These are phyloP conservation scores for Plusia festucae DNA, from an alignment of 2,888 invertebrate genomes.

Conservation along the genomic window DNA sequence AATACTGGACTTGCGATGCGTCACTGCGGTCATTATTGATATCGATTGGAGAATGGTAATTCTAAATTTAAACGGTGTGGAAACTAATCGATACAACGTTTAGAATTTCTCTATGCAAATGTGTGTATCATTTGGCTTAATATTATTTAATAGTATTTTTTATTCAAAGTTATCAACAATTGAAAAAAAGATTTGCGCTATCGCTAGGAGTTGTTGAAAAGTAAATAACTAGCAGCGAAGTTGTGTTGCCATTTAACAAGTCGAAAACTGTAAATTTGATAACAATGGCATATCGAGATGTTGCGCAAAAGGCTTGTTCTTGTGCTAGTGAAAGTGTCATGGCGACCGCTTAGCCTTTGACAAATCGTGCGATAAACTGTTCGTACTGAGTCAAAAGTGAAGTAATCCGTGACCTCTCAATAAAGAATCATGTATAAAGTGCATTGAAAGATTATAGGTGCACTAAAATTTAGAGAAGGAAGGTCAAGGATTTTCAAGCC, in stretches of 20 bases:
- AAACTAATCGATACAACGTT: background rate
- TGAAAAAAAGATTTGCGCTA: no score
- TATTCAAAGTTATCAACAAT: no score
- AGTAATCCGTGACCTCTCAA: conserved; percentile 39
- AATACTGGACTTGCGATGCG: conserved; percentile 13
- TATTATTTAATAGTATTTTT: no score
- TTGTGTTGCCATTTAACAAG: conserved; percentile 49
- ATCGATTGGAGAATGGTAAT: conserved; percentile 17
- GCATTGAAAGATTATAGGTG: conserved; percentile 8
- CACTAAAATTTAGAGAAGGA: no score
- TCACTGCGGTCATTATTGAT: conserved; percentile 10
- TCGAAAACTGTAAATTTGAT: conserved; percentile 52
- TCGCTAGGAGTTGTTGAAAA: conserved; percentile 21
- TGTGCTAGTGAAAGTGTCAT: conserved; percentile 70
- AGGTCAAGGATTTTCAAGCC: no score
- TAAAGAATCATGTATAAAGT: conserved; percentile 17
- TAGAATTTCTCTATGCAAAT: conserved; percentile 14
- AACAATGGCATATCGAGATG: conserved; percentile 66
- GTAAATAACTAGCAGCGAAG: conserved; percentile 28
- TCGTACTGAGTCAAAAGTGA: conserved; percentile 37
- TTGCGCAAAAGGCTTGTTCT: conserved; percentile 66
- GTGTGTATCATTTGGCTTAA: no score
- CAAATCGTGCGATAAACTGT: conserved; percentile 57
- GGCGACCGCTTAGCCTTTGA: conserved; percentile 57
- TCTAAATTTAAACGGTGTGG: background rate